phyloP scores from a whole-genome alignment of 2,888 invertebrate genomes.

The Acanthosepion lycidas region DNA sequence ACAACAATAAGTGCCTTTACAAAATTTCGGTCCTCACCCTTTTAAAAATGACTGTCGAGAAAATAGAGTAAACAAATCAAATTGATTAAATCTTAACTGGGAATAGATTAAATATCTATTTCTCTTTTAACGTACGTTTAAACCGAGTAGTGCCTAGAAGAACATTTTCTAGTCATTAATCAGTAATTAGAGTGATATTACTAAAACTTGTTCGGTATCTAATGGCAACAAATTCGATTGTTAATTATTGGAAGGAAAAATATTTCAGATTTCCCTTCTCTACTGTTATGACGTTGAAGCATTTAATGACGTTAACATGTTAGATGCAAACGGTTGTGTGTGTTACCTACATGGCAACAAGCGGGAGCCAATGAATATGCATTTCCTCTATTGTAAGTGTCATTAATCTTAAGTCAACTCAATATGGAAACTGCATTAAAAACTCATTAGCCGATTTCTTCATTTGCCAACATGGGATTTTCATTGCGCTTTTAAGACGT shows the following conservation, averaged over 20 bases:
- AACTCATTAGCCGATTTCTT: not conserved
- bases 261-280: not conserved
- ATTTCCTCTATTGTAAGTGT: not conserved
- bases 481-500: not conserved
- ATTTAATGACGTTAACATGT: not conserved
- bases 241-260: not conserved
- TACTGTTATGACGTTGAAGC: not conserved
- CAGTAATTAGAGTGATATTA: not conserved
- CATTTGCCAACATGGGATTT: not conserved
- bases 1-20: not conserved
- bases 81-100: not conserved
- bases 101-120: not conserved
- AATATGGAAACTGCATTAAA: not conserved
- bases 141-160: not conserved
- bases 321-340: not conserved
- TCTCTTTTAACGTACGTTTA: not conserved
- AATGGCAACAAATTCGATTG: constrained; percentile 11
- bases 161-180: not conserved
- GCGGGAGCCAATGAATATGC: not conserved
- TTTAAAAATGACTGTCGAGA: not conserved
- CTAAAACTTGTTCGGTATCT: not conserved
- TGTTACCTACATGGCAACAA: not conserved
- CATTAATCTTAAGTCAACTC: not conserved
- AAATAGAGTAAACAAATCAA: not conserved
- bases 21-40: not conserved